Base-by-base conservation (phyloP, 2,113 vertebrate genomes). In the Brachypodius melanocephalos region DNA sequence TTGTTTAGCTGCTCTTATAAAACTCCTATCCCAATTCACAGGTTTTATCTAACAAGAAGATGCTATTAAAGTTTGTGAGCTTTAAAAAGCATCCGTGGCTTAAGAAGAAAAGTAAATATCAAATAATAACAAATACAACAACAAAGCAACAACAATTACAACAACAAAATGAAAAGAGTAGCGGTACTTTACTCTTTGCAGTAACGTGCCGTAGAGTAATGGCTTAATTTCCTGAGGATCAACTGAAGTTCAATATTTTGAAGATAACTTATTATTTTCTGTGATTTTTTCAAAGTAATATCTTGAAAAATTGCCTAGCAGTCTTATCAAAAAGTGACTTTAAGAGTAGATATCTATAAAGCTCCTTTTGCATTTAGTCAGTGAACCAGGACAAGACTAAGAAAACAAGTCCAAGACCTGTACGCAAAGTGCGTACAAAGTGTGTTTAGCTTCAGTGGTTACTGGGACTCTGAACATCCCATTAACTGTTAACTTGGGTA, bases 401-500 rank as follows among this genome's bases (percentile, higher is more conserved):
- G 80, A 57, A 82, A 95, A 93, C 43, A 91, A 96, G 86, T 95
- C 90, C 48, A 77, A 66, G 71, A 87, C 52, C 57, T 80, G n/a
- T 49, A 42, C 29, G 43, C 20, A 15, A 73, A 89, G 20, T 67
- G 34, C 69, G 94, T 77, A 67, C 68, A 36, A 85, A 83, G 57
- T 48, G 67, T 54, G 93, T 78, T 84, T 34, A 73, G 92, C 88
- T 94, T 94, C 91, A 87, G 58, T 51, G 92, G 34, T 77, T 85
- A 65, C 84, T 90, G 93, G 94, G 93, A 97, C 97, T 97, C 92
- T 96, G 83, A 83, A 95, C 77, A 66, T 77, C 38, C 25, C 67
- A 93, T 97, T 97, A 98, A 97, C 93, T 91, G 88, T 97, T 98
- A 97, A 97, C 95, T 92, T 91, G 46, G n/a, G 38, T 89, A 89